Conservation (phyloP, 2,113 vertebrate species). For the Ictalurus furcatus region DNA sequence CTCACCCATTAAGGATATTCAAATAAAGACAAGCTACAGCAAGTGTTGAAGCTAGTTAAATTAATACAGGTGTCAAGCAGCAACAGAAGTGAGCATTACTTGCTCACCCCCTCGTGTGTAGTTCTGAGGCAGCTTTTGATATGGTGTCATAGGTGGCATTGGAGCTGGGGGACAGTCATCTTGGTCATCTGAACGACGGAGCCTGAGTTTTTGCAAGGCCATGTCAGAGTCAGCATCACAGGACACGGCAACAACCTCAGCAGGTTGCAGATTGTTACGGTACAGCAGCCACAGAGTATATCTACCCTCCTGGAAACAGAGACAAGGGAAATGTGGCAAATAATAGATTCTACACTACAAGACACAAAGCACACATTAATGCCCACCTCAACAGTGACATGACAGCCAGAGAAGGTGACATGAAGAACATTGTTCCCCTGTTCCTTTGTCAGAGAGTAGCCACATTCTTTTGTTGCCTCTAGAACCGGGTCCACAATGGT, state of each 20-base stretch:
- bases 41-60: too few species aligned
- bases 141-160: background rate
- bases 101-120: background rate
- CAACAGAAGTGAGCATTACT: background rate
- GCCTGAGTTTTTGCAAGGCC: background rate
- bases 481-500: constrained; percentile 23
- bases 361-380: background rate
- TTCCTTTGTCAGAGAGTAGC: constrained; percentile 47
- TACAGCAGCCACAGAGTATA: constrained; percentile 61
- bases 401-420: constrained; percentile 63
- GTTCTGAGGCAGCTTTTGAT: background rate
- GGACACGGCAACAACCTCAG: constrained; percentile 29
- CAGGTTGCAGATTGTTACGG: background rate
- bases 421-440: constrained; percentile 36
- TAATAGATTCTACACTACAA: background rate
- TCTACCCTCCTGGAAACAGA: constrained; percentile 45
- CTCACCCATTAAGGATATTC: background rate
- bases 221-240: constrained; percentile 43
- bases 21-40: background rate
- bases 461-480: constrained; percentile 48
- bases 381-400: constrained; percentile 56
- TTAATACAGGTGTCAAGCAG: background rate
- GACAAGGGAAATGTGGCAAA: background rate
- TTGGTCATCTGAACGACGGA: background rate
- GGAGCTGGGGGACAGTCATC: too few species aligned